Conservation (phyloP, 1,140 invertebrate species). For the Ctenoplectra terminalis region DNA sequence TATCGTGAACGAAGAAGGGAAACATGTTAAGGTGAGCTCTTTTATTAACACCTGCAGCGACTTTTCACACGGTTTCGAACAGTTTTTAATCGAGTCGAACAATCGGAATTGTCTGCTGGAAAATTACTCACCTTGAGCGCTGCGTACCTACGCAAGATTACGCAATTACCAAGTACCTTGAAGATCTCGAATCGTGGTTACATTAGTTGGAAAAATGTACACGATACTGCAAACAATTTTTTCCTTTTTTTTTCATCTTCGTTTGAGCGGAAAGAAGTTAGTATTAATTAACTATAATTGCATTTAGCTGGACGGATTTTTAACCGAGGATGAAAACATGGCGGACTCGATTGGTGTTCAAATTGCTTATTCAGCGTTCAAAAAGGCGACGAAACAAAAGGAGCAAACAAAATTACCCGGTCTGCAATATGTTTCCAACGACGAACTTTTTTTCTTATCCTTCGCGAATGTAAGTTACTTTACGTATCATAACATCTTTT, state of each 20-base stretch:
- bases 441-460: slow-evolving; percentile 41
- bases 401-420: slow-evolving; percentile 16
- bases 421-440: slow-evolving; percentile 18
- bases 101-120: neutral
- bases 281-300: neutral
- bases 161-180: too few species aligned
- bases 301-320: slow-evolving; percentile 14
- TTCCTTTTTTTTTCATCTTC: too few species aligned
- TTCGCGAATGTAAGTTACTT: slow-evolving; percentile 43
- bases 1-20: neutral
- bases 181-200: slow-evolving; percentile 14
- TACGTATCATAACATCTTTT: neutral
- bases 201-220: neutral
- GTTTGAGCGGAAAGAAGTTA: neutral
- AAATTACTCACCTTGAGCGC: neutral
- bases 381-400: neutral
- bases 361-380: slow-evolving; percentile 29
- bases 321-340: slow-evolving; percentile 34
- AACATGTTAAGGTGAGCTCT: neutral
- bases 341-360: slow-evolving; percentile 32
- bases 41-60: neutral
- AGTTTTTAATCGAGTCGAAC: neutral
- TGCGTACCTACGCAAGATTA: neutral
- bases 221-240: neutral
- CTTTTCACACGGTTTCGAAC: neutral